Percentiles rank a stretch among this genome's conserved stretches.
phyloP scores from a whole-genome alignment of 30 jellyfish, hydroid and myxozoan genomes.

The Chironex yamaguchii region DNA sequence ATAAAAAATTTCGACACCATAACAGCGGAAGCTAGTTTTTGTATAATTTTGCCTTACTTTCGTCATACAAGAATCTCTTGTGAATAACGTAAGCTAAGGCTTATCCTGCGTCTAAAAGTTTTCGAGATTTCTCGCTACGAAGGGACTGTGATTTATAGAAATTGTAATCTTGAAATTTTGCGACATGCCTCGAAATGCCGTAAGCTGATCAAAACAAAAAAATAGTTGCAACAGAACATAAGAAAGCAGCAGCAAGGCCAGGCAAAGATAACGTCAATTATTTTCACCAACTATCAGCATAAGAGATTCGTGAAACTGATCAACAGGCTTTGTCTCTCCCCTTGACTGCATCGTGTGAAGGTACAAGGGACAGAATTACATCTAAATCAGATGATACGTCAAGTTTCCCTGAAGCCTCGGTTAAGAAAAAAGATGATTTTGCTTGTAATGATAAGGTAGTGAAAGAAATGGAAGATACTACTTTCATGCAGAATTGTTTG shows the following conservation, averaged over 20 bases:
- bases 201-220: slow-evolving; percentile 63
- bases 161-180: slow-evolving; percentile 7
- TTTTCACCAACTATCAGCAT: slow-evolving; percentile 1
- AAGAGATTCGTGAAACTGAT: slow-evolving; percentile 52
- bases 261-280: slow-evolving; percentile 33
- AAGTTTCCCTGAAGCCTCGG: slow-evolving; percentile 26
- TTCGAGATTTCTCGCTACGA: too few species aligned
- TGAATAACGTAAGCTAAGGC: slow-evolving; percentile 10
- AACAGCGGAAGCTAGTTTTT: slow-evolving; percentile 29
- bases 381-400: slow-evolving; percentile 43
- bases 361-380: slow-evolving; percentile 21
- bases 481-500: slow-evolving; percentile 22
- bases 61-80: slow-evolving; percentile 25
- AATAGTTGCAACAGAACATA: slow-evolving; percentile 23
- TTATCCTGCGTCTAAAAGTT: too few species aligned
- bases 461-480: slow-evolving; percentile 52
- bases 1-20: slow-evolving; percentile 9
- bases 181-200: slow-evolving; percentile 52
- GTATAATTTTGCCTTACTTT: slow-evolving; percentile 18
- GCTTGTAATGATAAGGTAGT: slow-evolving; percentile 40
- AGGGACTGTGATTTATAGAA: too few species aligned
- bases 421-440: slow-evolving; percentile 36
- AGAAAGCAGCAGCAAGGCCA: slow-evolving; percentile 65
- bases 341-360: slow-evolving; percentile 29
- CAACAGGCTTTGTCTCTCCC: slow-evolving; percentile 51